These are phyloP conservation scores for Hedychridium roseum DNA, from an alignment of 2,888 invertebrate species.

Conservation along the genomic window DNA sequence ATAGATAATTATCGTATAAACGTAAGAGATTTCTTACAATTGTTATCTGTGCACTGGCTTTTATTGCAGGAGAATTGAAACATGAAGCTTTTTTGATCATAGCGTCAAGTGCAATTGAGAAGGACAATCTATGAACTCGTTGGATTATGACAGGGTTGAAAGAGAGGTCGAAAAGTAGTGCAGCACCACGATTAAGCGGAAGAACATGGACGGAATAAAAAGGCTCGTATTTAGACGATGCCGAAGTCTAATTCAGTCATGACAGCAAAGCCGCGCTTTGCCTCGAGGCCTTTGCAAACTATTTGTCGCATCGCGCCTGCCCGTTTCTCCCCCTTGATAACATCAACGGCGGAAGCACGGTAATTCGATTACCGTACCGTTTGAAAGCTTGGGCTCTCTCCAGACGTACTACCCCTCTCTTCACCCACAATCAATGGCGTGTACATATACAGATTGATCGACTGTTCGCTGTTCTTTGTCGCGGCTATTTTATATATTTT, in stretches of 20 bases:
- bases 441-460: too few relatives aligned
- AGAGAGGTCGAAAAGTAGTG: too few relatives aligned
- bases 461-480: too few relatives aligned
- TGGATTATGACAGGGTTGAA: too few relatives aligned
- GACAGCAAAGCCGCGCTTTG: slow-evolving; percentile 29
- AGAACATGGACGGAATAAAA: slow-evolving; percentile 17
- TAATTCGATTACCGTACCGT: slow-evolving; percentile 38
- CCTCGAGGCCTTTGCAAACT: slow-evolving; percentile 39
- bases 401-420: slow-evolving; percentile 7
- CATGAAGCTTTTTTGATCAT: not conserved
- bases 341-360: slow-evolving; percentile 32
- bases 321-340: slow-evolving; percentile 17
- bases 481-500: too few relatives aligned
- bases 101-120: not conserved
- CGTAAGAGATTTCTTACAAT: not conserved
- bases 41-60: not conserved
- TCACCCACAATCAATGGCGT: not conserved
- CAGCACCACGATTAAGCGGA: too few relatives aligned
- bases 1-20: not conserved
- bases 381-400: slow-evolving; percentile 36
- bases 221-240: slow-evolving; percentile 19
- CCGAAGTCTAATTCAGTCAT: slow-evolving; percentile 28
- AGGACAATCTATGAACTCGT: too few relatives aligned
- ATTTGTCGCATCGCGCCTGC: slow-evolving; percentile 8
- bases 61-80: not conserved